Evolutionary conservation across 64 coral and sea anemone genomes (phyloP), one percentile per base, ranked within the genome.

Genomic region (Trachythela sp.): DNA sequence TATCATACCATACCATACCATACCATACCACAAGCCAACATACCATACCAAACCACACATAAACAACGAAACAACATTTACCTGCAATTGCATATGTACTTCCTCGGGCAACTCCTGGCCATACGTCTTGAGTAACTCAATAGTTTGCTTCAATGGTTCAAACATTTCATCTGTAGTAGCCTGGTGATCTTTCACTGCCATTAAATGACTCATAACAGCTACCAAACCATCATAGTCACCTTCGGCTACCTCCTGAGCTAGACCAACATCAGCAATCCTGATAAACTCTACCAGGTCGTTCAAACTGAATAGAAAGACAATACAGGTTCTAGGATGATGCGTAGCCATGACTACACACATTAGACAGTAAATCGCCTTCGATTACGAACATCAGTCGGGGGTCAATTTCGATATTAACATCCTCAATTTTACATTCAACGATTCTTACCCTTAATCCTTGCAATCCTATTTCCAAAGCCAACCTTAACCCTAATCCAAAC

Each of bases 171-270:
- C 96, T 54, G 96, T 99, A 39, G 85, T 91, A 31, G 93, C 92
- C 87, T 99, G 96, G 48, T 93, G 92, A 84, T 99, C 96, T 87
- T 99, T 99, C 36, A 99, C 96, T 71, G 96, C 96, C 96, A 99
- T 99, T 10, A 99, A 59, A 84, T 99, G 96, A 80, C 96, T 93
- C 96, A 99, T 99, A 35, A 99, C 96, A 89, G 93, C 96, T 24
- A 99, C 96, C 31, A 99, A 89, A 32, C 96, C 96, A 84, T 99
- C 90, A 86, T 99, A 99, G 30, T 99, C 96, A 35, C 96, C 96
- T 85, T 99, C 96, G 34, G 95, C 88, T 0, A 99, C 96, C 22
- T 86, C 59, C 58, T 99, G 88, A 18, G 96, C 93, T 0, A 99
- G 85, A 91, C 96, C 96, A 77, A 99, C 93, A 91, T 99, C 96